A percentile compares a stretch with the other conserved stretches of the same genome.
phyloP scores from a whole-genome alignment of 1,140 invertebrate genomes.

The Sarcophaga bullata region DNA sequence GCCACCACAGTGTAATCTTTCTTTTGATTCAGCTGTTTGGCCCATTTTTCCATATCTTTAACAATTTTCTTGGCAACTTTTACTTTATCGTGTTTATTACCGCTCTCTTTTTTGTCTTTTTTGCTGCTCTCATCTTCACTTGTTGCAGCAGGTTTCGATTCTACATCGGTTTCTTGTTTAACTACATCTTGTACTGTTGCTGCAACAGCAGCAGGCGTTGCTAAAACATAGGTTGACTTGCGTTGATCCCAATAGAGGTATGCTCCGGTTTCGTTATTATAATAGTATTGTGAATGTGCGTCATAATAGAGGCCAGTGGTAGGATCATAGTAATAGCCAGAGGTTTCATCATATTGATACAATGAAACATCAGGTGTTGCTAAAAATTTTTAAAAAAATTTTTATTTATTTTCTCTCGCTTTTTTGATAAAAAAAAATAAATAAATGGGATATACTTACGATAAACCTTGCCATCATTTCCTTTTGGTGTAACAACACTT shows the following conservation, averaged over 20 bases:
- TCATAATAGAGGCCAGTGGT: slow-evolving; percentile 95
- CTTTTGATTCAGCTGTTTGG: slow-evolving; percentile 96
- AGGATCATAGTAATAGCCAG: slow-evolving; percentile 97
- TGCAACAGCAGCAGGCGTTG: slow-evolving; percentile 69
- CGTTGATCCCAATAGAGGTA: slow-evolving; percentile 96
- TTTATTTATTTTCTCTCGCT: no score
- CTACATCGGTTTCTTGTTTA: slow-evolving; percentile 48
- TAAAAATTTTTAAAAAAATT: slow-evolving; percentile 64
- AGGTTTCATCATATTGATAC: slow-evolving; percentile 94
- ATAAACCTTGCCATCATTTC: slow-evolving; percentile 75
- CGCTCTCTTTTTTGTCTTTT: slow-evolving; percentile 64
- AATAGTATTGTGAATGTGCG: slow-evolving; percentile 92
- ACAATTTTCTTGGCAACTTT: slow-evolving; percentile 98
- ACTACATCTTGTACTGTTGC: slow-evolving; percentile 58
- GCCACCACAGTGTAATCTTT: slow-evolving; percentile 76
- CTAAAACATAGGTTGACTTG: slow-evolving; percentile 82
- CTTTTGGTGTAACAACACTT: slow-evolving; percentile 66
- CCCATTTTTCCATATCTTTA: slow-evolving; percentile 97
- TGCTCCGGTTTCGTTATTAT: slow-evolving; percentile 87
- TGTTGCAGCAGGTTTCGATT: slow-evolving; percentile 55
- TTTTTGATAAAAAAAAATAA: no score
- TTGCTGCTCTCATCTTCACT: slow-evolving; percentile 66
- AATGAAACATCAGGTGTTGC: slow-evolving; percentile 88
- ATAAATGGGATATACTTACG: slow-evolving; percentile 66
- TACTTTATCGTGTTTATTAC: slow-evolving; percentile 79